Percentiles rank a stretch among this genome's conserved stretches.
Conservation (phyloP, 1,140 invertebrate genomes). For the Metaphire vulgaris region DNA sequence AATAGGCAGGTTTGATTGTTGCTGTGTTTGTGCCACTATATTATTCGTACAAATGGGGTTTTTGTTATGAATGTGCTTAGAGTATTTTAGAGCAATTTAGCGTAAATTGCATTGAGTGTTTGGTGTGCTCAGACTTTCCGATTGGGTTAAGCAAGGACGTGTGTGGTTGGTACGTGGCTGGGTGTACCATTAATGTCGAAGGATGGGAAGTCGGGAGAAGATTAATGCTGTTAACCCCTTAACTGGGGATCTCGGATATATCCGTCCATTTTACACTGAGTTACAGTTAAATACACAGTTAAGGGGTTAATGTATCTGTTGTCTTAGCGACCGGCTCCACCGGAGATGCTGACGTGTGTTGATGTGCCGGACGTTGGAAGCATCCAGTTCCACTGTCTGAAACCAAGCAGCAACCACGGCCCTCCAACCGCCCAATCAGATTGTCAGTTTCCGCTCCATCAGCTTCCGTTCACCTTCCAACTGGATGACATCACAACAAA, state of each 20-base stretch:
- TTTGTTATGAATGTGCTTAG: too few species aligned
- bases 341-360: conserved; percentile 61
- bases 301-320: not conserved
- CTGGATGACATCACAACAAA: conserved; percentile 73
- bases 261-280: too few species aligned
- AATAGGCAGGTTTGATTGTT: conserved; percentile 8
- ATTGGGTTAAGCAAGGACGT: too few species aligned
- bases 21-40: not conserved
- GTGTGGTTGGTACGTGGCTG: too few species aligned
- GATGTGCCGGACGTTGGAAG: conserved; percentile 63
- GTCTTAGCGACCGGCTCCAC: conserved; percentile 51
- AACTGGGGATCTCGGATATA: too few species aligned
- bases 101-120: too few species aligned
- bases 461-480: conserved; percentile 66
- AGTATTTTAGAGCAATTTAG: too few species aligned
- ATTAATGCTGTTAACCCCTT: too few species aligned
- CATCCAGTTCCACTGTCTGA: conserved; percentile 64
- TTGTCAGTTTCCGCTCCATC: conserved; percentile 59
- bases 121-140: too few species aligned
- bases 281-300: too few species aligned
- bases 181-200: too few species aligned
- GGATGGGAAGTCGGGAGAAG: too few species aligned
- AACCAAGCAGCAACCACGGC: conserved; percentile 54
- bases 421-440: conserved; percentile 35
- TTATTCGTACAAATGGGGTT: not conserved